phyloP scores from a whole-genome alignment of 2,888 invertebrate species.

The Pilophorus perplexus region DNA sequence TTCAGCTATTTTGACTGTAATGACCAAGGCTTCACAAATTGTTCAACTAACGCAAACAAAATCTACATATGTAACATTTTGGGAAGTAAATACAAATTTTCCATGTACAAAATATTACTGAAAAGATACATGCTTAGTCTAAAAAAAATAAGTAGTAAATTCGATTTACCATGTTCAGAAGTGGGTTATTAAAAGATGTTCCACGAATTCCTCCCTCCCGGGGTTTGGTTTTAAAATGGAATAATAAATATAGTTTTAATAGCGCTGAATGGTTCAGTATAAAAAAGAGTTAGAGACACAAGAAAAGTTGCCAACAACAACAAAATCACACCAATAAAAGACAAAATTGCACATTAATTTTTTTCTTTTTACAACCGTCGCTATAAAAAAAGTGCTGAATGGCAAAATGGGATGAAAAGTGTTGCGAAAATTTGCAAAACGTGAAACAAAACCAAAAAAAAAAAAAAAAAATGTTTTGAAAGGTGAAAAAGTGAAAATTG shows the following conservation, averaged over 20 bases:
- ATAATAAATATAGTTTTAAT: slow-evolving; percentile 28
- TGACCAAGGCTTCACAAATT: background rate
- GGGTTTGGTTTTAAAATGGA: slow-evolving; percentile 34
- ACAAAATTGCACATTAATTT: slow-evolving; percentile 21
- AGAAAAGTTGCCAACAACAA: slow-evolving; percentile 36
- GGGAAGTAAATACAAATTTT: background rate
- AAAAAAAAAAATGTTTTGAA: background rate
- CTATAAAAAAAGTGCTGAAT: slow-evolving; percentile 24
- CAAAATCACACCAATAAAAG: slow-evolving; percentile 28
- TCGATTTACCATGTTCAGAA: slow-evolving; percentile 38
- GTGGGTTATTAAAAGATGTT: slow-evolving; percentile 36
- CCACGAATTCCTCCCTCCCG: slow-evolving; percentile 38
- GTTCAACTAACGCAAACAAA: background rate
- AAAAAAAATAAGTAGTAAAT: slow-evolving; percentile 21
- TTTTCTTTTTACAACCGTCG: background rate
- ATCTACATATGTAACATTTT: background rate
- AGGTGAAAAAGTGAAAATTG: no score
- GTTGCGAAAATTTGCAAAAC: slow-evolving; percentile 5
- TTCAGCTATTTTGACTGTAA: no score
- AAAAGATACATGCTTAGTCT: slow-evolving; percentile 34
- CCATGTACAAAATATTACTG: slow-evolving; percentile 13
- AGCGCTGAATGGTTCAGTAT: slow-evolving; percentile 7
- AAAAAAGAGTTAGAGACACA: slow-evolving; percentile 37
- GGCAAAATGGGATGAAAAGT: slow-evolving; percentile 31
- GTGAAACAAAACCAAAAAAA: background rate